Conservation (phyloP, 2,888 invertebrate species). For the Calameuta idolon region DNA sequence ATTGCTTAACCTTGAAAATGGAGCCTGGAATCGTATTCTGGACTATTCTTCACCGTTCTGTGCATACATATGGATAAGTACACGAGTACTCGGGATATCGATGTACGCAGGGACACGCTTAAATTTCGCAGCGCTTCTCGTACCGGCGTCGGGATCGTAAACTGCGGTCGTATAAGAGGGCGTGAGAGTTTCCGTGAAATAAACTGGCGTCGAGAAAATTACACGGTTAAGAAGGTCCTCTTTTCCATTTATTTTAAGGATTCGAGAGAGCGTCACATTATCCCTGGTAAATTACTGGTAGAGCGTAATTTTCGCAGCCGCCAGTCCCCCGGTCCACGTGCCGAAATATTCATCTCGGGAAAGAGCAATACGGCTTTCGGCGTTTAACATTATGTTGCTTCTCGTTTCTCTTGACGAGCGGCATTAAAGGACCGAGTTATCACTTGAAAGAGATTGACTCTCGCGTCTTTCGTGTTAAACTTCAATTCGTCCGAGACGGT, state of each 20-base stretch:
- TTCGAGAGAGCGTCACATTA: background rate
- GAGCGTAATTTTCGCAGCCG: background rate
- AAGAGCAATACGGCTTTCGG: background rate
- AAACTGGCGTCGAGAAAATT: background rate
- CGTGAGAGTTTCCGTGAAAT: background rate
- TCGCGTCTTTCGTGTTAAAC: background rate
- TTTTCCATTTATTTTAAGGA: background rate
- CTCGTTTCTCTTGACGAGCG: background rate
- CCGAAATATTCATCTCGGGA: background rate
- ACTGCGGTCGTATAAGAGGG: background rate
- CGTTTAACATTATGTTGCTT: background rate
- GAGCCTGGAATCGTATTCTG: background rate
- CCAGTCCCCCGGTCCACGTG: background rate
- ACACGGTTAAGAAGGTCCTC: background rate
- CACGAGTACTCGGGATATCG: conserved; percentile 19
- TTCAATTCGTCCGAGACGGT: background rate
- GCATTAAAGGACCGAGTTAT: background rate
- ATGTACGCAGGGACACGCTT: conserved; percentile 30
- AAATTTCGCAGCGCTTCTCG: conserved; percentile 4
- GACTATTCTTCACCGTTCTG: background rate
- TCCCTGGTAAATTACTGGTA: background rate
- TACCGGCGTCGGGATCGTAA: background rate
- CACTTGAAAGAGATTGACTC: background rate
- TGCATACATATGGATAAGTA: background rate
- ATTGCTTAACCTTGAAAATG: background rate